Conservation (phyloP, 2,797 vertebrate genomes). For the Syndactyla subalaris region DNA sequence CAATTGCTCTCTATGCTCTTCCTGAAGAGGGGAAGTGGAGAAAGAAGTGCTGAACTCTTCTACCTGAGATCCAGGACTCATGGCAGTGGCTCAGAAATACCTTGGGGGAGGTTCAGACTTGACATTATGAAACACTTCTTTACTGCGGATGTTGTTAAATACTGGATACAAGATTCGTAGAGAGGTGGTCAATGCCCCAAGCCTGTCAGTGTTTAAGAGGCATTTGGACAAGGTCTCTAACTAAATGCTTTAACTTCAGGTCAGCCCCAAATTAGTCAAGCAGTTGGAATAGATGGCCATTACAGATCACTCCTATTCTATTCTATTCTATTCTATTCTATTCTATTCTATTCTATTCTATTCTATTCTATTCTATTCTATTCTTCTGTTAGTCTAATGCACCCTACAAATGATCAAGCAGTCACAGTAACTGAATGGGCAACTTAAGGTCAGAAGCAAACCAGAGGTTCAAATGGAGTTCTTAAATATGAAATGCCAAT, state of each 20-base stretch:
- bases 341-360: background rate
- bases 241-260: background rate
- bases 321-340: background rate
- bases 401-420: background rate
- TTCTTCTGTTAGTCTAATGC: background rate
- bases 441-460: background rate
- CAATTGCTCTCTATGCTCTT: background rate
- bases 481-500: background rate
- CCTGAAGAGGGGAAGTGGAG: background rate
- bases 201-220: background rate
- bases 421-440: background rate
- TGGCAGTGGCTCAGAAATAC: background rate
- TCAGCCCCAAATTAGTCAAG: background rate
- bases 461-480: background rate
- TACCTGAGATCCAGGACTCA: rapidly evolving
- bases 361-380: background rate
- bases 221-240: background rate
- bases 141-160: rapidly evolving
- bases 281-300: background rate
- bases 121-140: background rate
- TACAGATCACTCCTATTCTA: background rate
- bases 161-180: background rate
- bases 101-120: background rate
- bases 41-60: background rate
- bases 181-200: rapidly evolving